A percentile compares a stretch with the other conserved stretches of the same genome.
These are phyloP conservation scores for Andricus quercusramuli DNA, from an alignment of 2,888 invertebrate genomes.

Conservation along the genomic window DNA sequence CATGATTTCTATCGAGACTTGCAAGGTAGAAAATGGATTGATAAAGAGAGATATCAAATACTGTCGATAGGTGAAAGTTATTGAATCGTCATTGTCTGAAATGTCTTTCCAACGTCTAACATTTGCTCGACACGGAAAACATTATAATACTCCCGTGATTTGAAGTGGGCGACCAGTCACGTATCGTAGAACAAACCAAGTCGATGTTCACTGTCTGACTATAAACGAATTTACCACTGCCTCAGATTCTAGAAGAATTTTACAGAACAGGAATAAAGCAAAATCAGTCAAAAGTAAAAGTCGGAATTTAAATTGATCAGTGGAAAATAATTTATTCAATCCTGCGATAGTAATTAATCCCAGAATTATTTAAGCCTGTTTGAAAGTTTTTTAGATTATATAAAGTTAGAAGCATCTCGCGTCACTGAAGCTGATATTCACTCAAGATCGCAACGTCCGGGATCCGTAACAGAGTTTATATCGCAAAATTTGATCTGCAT, in stretches of 20 bases:
- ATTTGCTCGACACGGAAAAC: slow-evolving; percentile 35
- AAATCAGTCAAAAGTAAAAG: neutral
- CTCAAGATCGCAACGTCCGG: slow-evolving; percentile 16
- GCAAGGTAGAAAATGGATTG: neutral
- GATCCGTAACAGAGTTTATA: slow-evolving; percentile 9
- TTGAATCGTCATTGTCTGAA: slow-evolving; percentile 27
- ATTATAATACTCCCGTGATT: slow-evolving; percentile 19
- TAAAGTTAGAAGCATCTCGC: neutral
- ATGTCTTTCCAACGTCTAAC: slow-evolving; percentile 1
- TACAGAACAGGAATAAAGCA: neutral
- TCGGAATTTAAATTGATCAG: no score
- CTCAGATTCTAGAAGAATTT: neutral
- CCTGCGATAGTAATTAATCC: no score
- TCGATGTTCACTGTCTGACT: slow-evolving; percentile 17
- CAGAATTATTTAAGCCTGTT: neutral
- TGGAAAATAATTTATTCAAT: no score
- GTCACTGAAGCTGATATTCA: slow-evolving; percentile 19
- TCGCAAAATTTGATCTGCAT: slow-evolving; percentile 8
- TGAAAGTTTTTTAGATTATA: neutral
- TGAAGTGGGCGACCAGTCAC: slow-evolving; percentile 29
- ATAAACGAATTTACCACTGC: slow-evolving; percentile 31
- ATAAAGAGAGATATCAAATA: slow-evolving; percentile 23
- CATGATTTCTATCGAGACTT: neutral
- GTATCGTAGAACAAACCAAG: slow-evolving; percentile 21
- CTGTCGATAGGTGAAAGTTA: slow-evolving; percentile 22